Conservation (phyloP, 1,140 invertebrate species). For the Cardiocondyla obscurior region DNA sequence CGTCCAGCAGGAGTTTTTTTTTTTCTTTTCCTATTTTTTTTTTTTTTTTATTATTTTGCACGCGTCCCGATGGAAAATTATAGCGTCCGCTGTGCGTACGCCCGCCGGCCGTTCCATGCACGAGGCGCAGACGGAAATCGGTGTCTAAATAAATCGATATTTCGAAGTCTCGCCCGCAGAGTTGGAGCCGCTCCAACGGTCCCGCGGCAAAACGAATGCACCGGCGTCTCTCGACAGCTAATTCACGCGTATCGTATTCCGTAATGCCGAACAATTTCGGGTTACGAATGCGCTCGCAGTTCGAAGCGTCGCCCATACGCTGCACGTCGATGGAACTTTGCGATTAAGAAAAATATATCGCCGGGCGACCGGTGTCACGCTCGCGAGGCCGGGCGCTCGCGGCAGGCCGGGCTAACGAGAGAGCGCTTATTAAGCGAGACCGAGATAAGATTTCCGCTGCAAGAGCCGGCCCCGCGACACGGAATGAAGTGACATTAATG, state of each 20-base stretch:
- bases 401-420: slow-evolving; percentile 1
- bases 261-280: slow-evolving; percentile 5
- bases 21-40: no score
- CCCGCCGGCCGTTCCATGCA: slow-evolving; percentile 39
- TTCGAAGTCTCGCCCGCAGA: slow-evolving; percentile 7
- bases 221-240: slow-evolving; percentile 21
- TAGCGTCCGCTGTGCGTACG: not conserved
- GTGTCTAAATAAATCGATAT: slow-evolving; percentile 36
- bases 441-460: slow-evolving; percentile 34
- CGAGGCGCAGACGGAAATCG: slow-evolving; percentile 28
- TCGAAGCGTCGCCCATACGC: slow-evolving; percentile 8
- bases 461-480: not conserved
- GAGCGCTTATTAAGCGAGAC: slow-evolving; percentile 9
- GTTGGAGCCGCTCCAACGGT: slow-evolving; percentile 43
- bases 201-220: slow-evolving; percentile 17
- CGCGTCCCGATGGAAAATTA: slow-evolving; percentile 42
- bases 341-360: slow-evolving; percentile 34
- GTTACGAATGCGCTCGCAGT: not conserved
- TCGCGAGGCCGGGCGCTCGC: not conserved
- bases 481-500: slow-evolving; percentile 26
- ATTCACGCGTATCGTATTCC: slow-evolving; percentile 27
- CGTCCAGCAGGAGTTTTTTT: no score
- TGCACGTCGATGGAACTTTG: not conserved
- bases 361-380: not conserved
- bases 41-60: no score